A percentile compares a stretch with the other conserved stretches of the same genome.
Evolutionary conservation across 2,797 vertebrate species (phyloP).

Genomic region (Sorex maritimensis): DNA sequence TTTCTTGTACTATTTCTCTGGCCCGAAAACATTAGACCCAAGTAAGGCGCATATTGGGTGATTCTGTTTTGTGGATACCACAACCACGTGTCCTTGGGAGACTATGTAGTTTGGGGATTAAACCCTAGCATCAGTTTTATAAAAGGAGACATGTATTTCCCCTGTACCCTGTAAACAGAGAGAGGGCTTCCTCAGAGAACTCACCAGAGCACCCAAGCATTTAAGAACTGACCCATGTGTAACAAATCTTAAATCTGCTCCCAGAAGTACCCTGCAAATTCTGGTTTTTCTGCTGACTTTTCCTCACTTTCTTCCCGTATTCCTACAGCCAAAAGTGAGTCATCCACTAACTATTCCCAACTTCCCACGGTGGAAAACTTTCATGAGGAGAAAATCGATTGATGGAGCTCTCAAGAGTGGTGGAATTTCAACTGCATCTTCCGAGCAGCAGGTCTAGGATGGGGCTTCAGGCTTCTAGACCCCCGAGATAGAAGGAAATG

Average conservation of each 20-base stretch:
- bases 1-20: no score
- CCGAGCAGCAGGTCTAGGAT: no score
- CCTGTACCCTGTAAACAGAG: background rate
- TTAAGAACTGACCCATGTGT: background rate
- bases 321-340: background rate
- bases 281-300: no score
- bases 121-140: no score
- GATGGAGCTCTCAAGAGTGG: background rate
- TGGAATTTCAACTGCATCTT: background rate
- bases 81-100: no score
- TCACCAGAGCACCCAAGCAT: background rate
- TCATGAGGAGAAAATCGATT: no score
- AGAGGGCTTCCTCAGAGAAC: background rate
- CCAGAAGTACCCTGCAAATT: background rate
- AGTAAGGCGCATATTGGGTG: no score
- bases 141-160: slow-evolving; percentile 1
- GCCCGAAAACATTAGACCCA: no score
- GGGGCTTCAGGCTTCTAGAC: no score
- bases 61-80: no score
- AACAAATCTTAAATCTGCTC: background rate
- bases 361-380: background rate
- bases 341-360: background rate
- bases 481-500: no score
- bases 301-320: background rate
- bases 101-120: no score